Base-by-base conservation (phyloP, 2,797 vertebrate genomes). In the Anguilla marmorata region DNA sequence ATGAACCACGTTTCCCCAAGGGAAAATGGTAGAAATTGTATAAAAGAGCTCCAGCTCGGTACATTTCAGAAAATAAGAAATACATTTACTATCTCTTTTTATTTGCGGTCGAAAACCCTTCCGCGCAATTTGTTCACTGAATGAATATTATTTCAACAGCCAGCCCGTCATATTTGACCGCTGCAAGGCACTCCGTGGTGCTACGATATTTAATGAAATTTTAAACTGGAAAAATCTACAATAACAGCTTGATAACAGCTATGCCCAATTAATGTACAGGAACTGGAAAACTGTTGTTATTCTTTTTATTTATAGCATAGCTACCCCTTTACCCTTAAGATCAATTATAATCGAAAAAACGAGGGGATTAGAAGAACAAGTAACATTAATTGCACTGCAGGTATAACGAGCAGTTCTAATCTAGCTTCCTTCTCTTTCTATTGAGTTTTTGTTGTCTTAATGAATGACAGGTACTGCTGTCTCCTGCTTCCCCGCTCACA, bases 381-480 rank as follows among this genome's bases (percentile, higher is more conserved):
- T 95, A 95, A 93, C 94, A 94, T 96, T 97, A 96, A 97, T 96
- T 97, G 95, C 95, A 90, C 95, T 92, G 95, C 96, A 96, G 96
- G 96, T 96, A 96, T 96, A 96, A 96, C 95, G 94, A 96, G 95
- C 95, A 95, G 95, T 94, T 95, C 94, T 95, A 95, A 95, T 96
- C 95, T 94, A 90, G 91, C 94, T 93, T 93, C 95, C 94, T 93
- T 92, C 91, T 94, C 92, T 94, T 94, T 95, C 93, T 96, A 96
- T 97, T 96, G 95, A 96, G 95, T 95, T 96, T 95, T 94, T 95
- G 95, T 95, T 93, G 93, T 91, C 93, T 94, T 96, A 96, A 96
- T 96, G 96, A 97, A 96, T 96, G 96, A 95, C 96, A 97, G 96
- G 96, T 97, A 97, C 93, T 89, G 92, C 94, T 93, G 95, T 95